Percentiles rank a stretch among this genome's conserved stretches.
Conservation (phyloP, 1,140 invertebrate genomes). For the Samia ricini region DNA sequence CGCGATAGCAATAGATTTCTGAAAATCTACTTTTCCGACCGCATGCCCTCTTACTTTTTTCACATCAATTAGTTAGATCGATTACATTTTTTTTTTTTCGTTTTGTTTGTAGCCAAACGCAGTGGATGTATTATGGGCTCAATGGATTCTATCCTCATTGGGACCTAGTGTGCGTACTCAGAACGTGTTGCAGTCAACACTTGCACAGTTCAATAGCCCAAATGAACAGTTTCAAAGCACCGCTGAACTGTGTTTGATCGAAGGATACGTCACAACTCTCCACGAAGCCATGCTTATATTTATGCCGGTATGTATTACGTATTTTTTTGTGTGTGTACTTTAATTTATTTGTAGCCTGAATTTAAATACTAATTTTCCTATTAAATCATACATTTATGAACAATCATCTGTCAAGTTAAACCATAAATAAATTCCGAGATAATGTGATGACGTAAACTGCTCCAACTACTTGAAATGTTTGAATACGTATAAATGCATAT, state of each 20-base stretch:
- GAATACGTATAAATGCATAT: too few species aligned
- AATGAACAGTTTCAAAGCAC: slow-evolving; percentile 69
- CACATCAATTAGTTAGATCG: too few species aligned
- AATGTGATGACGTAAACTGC: too few species aligned
- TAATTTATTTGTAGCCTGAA: neutral
- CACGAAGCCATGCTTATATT: slow-evolving; percentile 80
- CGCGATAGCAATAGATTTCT: too few species aligned
- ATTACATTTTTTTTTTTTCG: too few species aligned
- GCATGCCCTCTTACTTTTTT: too few species aligned
- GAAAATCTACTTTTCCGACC: too few species aligned
- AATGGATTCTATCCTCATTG: slow-evolving; percentile 78
- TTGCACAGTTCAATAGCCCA: slow-evolving; percentile 41
- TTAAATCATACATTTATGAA: too few species aligned
- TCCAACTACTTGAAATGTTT: too few species aligned
- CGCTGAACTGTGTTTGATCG: slow-evolving; percentile 73
- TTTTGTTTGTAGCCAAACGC: slow-evolving; percentile 79
- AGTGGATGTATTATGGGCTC: slow-evolving; percentile 79
- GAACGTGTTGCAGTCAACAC: slow-evolving; percentile 41
- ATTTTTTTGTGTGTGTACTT: neutral
- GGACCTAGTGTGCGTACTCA: slow-evolving; percentile 55
- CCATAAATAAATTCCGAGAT: too few species aligned
- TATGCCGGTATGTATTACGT: slow-evolving; percentile 77
- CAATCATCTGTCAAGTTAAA: too few species aligned
- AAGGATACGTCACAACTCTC: slow-evolving; percentile 77
- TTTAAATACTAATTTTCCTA: too few species aligned